phyloP scores from a whole-genome alignment of 2,797 vertebrate genomes.

The Linurgus olivaceus region DNA sequence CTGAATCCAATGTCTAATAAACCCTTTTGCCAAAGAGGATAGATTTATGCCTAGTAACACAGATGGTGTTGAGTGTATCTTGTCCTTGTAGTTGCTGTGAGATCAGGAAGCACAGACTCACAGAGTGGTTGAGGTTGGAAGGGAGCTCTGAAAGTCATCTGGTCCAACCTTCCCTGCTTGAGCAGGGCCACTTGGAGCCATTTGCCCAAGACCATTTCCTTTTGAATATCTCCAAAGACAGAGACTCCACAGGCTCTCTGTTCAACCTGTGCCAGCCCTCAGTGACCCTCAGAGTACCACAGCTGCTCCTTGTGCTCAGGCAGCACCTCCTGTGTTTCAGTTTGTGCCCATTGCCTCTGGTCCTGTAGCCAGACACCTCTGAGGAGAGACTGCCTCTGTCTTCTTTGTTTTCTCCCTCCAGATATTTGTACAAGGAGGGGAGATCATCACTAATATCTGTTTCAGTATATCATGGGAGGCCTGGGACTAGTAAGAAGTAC shows the following conservation, averaged over 20 bases:
- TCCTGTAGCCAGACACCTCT: background rate
- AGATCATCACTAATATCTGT: background rate
- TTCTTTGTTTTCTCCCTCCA: background rate
- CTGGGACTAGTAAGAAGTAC: background rate
- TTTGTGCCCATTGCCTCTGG: background rate
- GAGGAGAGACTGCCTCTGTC: background rate
- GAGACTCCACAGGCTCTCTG: background rate
- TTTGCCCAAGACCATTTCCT: background rate
- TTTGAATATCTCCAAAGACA: background rate
- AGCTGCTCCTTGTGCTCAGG: background rate
- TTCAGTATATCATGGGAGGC: background rate
- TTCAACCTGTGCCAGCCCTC: background rate
- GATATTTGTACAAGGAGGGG: background rate
- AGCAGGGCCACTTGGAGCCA: background rate
- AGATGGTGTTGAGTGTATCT: background rate
- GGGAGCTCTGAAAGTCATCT: background rate
- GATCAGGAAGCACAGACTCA: background rate
- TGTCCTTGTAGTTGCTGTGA: background rate
- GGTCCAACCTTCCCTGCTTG: background rate
- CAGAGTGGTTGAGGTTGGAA: background rate
- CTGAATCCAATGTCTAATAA: background rate
- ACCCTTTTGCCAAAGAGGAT: background rate
- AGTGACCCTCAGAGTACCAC: background rate
- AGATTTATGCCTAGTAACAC: background rate
- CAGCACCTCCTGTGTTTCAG: background rate